Evolutionary conservation across 2,888 invertebrate species (phyloP).

Genomic region (Ophion slaviceki): DNA sequence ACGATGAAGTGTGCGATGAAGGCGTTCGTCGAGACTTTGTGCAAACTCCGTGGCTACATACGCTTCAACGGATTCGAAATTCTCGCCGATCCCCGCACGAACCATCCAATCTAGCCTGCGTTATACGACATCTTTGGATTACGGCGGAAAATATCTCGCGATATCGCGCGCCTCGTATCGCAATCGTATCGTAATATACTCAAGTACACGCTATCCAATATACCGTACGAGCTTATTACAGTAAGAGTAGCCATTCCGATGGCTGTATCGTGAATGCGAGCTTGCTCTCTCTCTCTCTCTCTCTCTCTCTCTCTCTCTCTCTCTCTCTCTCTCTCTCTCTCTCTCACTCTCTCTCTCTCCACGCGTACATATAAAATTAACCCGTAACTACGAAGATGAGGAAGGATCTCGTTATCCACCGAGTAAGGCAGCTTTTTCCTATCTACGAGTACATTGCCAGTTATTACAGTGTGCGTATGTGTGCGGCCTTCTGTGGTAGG

Average conservation of each 20-base stretch:
- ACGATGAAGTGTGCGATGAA: slow-evolving; percentile 32
- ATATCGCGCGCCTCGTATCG: slow-evolving; percentile 42
- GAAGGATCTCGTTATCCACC: slow-evolving; percentile 61
- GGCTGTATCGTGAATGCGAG: slow-evolving; percentile 34
- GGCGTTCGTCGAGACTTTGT: background rate
- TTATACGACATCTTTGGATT: slow-evolving; percentile 44
- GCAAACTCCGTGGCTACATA: slow-evolving; percentile 4
- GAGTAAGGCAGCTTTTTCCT: slow-evolving; percentile 32
- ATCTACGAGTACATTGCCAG: slow-evolving; percentile 48
- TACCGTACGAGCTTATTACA: slow-evolving; percentile 57
- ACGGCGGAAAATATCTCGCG: slow-evolving; percentile 30
- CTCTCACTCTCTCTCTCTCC: background rate
- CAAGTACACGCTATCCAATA: slow-evolving; percentile 39
- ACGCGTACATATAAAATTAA: slow-evolving; percentile 56
- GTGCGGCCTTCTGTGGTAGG: slow-evolving; percentile 18
- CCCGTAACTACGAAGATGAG: slow-evolving; percentile 47
- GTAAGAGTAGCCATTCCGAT: slow-evolving; percentile 38
- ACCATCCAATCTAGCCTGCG: slow-evolving; percentile 4
- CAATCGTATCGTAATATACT: slow-evolving; percentile 55
- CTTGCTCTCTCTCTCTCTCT: background rate
- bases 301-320: slow-evolving; percentile 16
- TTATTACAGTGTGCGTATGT: slow-evolving; percentile 47
- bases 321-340: background rate
- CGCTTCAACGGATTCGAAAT: slow-evolving; percentile 38
- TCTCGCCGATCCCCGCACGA: slow-evolving; percentile 5